These are phyloP conservation scores for Thecocarcelia acutangulata DNA, from an alignment of 2,888 invertebrate species.

Conservation along the genomic window DNA sequence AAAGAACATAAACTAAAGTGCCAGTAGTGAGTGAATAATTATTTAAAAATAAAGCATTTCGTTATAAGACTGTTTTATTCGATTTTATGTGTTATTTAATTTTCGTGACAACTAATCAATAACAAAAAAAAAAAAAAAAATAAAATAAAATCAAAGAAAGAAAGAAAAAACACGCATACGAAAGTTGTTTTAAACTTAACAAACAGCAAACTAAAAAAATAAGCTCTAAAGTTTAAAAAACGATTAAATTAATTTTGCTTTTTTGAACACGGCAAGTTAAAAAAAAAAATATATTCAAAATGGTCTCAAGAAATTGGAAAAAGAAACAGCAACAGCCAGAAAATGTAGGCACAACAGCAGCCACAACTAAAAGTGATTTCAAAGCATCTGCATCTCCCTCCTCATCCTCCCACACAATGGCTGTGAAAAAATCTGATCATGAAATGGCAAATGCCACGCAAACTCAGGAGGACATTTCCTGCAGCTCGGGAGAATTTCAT, in stretches of 20 bases:
- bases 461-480: conserved; percentile 20
- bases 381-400: conserved; percentile 8
- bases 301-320: conserved; percentile 77
- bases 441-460: conserved; percentile 18
- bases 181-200: conserved; percentile 30
- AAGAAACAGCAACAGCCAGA: conserved; percentile 71
- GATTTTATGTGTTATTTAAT: conserved; percentile 38
- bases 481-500: conserved; percentile 42
- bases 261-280: conserved; percentile 32
- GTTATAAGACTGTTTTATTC: conserved; percentile 48
- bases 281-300: conserved; percentile 69
- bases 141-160: conserved; percentile 38
- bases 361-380: conserved; percentile 25
- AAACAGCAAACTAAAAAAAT: conserved; percentile 22
- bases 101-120: conserved; percentile 66
- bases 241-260: conserved; percentile 23
- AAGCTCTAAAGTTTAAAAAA: conserved; percentile 26
- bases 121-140: conserved; percentile 56
- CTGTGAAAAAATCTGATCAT: conserved; percentile 42
- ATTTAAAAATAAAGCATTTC: conserved; percentile 68
- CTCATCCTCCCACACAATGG: conserved; percentile 41
- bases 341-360: conserved; percentile 60
- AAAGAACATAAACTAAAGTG: conserved; percentile 36
- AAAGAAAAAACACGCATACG: conserved; percentile 22
- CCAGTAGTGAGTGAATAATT: conserved; percentile 68